Evolutionary conservation across 1,140 invertebrate species (phyloP).

Genomic region (Euwallacea fornicatus): DNA sequence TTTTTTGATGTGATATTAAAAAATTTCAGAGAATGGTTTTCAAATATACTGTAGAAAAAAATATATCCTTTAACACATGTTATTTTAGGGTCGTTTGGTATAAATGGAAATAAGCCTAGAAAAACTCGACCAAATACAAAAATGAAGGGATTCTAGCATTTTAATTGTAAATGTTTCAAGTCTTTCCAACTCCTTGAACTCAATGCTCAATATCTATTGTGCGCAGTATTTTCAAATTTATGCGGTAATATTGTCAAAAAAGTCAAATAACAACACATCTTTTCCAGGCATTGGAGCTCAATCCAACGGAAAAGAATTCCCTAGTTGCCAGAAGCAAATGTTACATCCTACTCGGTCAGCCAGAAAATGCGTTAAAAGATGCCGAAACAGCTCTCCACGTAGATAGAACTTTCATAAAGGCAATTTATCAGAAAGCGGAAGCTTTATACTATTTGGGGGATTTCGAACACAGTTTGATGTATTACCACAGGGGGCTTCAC

Average conservation of each 20-base stretch:
- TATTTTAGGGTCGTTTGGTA: no score
- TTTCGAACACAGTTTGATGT: slow-evolving; percentile 91
- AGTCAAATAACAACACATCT: slow-evolving; percentile 16
- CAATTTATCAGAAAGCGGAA: slow-evolving; percentile 91
- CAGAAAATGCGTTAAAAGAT: slow-evolving; percentile 79
- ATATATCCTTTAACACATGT: no score
- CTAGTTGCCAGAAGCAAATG: slow-evolving; percentile 88
- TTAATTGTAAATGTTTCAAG: no score
- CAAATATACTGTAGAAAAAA: no score
- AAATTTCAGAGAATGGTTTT: no score
- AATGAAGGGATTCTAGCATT: no score
- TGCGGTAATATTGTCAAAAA: background rate
- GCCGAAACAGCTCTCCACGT: slow-evolving; percentile 77
- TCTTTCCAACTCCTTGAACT: no score
- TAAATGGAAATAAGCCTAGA: no score
- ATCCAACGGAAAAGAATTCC: slow-evolving; percentile 80
- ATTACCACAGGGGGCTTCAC: slow-evolving; percentile 83
- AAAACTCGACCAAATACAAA: no score
- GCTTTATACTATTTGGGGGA: slow-evolving; percentile 88
- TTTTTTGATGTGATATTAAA: no score
- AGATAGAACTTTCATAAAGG: slow-evolving; percentile 78
- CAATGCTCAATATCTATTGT: no score
- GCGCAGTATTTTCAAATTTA: no score
- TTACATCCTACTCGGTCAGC: slow-evolving; percentile 83
- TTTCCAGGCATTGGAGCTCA: slow-evolving; percentile 83